Evolutionary conservation across 2,888 invertebrate genomes (phyloP).

Genomic region (Mythimna albipuncta): DNA sequence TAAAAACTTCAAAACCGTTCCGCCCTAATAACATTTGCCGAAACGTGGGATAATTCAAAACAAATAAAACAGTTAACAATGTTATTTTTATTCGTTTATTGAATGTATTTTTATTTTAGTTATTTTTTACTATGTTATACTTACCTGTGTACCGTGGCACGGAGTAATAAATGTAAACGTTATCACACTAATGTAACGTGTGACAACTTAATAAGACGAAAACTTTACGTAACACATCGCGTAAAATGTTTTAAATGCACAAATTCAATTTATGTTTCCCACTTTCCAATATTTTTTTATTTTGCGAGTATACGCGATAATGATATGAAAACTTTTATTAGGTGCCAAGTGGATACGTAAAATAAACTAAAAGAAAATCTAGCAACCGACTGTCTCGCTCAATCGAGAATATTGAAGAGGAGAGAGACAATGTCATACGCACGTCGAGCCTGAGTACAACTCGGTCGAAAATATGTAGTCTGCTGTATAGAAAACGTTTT

Average conservation of each 20-base stretch:
- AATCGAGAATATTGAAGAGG: not conserved
- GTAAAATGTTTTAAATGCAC: slow-evolving; percentile 23
- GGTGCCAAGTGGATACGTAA: not conserved
- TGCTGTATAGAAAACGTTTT: not conserved
- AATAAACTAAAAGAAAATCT: slow-evolving; percentile 20
- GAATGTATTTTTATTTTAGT: slow-evolving; percentile 61
- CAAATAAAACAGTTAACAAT: slow-evolving; percentile 75
- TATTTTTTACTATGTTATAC: slow-evolving; percentile 68
- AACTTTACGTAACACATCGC: slow-evolving; percentile 49
- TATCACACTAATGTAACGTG: slow-evolving; percentile 40
- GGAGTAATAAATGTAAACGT: slow-evolving; percentile 19
- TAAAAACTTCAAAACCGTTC: slow-evolving; percentile 6
- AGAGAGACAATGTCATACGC: not conserved
- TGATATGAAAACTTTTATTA: not conserved
- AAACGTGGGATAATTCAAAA: slow-evolving; percentile 66
- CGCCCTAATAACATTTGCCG: slow-evolving; percentile 38
- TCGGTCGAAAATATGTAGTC: not conserved
- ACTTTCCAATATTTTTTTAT: not conserved
- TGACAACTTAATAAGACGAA: slow-evolving; percentile 23
- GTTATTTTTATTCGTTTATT: slow-evolving; percentile 68
- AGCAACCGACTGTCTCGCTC: not conserved
- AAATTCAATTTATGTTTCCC: slow-evolving; percentile 4
- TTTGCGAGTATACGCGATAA: slow-evolving; percentile 4
- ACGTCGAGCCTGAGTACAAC: not conserved
- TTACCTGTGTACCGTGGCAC: slow-evolving; percentile 69